Conservation (phyloP, 2,797 vertebrate genomes). For the Myotis findleyi region DNA sequence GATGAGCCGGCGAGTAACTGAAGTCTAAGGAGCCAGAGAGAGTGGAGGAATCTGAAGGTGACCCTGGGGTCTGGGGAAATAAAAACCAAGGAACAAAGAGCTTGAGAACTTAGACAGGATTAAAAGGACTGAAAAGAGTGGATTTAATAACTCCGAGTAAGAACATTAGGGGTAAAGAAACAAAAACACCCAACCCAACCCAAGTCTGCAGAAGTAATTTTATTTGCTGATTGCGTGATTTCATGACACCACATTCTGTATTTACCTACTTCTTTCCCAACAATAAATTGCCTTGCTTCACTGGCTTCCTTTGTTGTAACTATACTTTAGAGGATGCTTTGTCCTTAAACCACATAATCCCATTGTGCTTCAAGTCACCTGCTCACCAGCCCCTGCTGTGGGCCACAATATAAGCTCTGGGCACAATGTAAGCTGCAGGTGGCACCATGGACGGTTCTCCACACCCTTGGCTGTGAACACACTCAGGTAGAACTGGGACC, state of each 20-base stretch:
- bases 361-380: slow-evolving; percentile 72
- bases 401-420: slow-evolving; percentile 42
- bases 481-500: not conserved
- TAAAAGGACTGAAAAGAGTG: not conserved
- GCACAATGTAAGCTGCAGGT: slow-evolving; percentile 61
- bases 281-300: slow-evolving; percentile 74
- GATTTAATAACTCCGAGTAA: slow-evolving; percentile 17
- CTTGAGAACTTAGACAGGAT: slow-evolving; percentile 14
- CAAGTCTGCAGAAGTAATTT: slow-evolving; percentile 59
- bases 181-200: slow-evolving; percentile 7
- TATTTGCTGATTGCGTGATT: slow-evolving; percentile 49
- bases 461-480: not conserved
- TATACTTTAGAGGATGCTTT: slow-evolving; percentile 68
- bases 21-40: slow-evolving; percentile 89
- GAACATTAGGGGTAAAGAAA: not conserved
- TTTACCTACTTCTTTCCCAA: slow-evolving; percentile 63
- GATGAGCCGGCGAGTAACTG: slow-evolving; percentile 92
- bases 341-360: slow-evolving; percentile 73
- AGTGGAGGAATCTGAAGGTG: slow-evolving; percentile 88
- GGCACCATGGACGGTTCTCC: slow-evolving; percentile 35
- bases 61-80: slow-evolving; percentile 88
- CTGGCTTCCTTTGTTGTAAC: slow-evolving; percentile 74
- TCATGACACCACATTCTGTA: slow-evolving; percentile 20
- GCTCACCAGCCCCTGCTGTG: slow-evolving; percentile 24
- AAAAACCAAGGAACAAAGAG: slow-evolving; percentile 22